A percentile compares a stretch with the other conserved stretches of the same genome.
Evolutionary conservation across 2,113 vertebrate genomes (phyloP).

Genomic region (Catharus bicknelli): DNA sequence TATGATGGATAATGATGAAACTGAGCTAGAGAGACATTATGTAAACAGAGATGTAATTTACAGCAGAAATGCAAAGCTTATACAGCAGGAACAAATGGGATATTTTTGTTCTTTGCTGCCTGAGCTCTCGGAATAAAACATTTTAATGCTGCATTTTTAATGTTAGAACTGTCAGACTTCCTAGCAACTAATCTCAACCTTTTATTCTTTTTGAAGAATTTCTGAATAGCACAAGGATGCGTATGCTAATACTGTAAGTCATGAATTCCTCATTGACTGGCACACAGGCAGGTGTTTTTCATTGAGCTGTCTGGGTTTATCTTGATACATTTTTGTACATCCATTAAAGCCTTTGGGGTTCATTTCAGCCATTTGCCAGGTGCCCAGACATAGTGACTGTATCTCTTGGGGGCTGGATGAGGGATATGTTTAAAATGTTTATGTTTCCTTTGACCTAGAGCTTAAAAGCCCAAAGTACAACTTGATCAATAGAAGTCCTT

Average conservation of each 20-base stretch:
- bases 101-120: constrained; percentile 15
- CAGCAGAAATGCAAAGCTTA: not conserved
- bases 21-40: not conserved
- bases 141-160: constrained; percentile 31
- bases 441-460: not conserved
- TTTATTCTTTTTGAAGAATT: constrained; percentile 43
- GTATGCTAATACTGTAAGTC: constrained; percentile 1
- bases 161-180: constrained; percentile 8
- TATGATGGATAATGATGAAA: constrained; percentile 2
- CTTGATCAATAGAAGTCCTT: constrained; percentile 2
- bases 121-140: not conserved
- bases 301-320: constrained; percentile 24
- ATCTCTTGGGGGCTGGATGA: not conserved
- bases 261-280: constrained; percentile 5
- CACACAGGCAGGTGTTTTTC: constrained; percentile 23
- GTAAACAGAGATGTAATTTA: not conserved
- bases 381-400: not conserved
- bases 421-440: constrained; percentile 29
- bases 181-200: constrained; percentile 13
- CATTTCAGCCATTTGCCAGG: constrained; percentile 12
- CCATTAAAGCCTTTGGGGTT: constrained; percentile 21
- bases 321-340: constrained; percentile 25
- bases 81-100: not conserved
- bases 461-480: constrained; percentile 26
- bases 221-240: constrained; percentile 25